Base-by-base conservation (phyloP, 1,140 invertebrate genomes). In the Lepidurus apus region DNA sequence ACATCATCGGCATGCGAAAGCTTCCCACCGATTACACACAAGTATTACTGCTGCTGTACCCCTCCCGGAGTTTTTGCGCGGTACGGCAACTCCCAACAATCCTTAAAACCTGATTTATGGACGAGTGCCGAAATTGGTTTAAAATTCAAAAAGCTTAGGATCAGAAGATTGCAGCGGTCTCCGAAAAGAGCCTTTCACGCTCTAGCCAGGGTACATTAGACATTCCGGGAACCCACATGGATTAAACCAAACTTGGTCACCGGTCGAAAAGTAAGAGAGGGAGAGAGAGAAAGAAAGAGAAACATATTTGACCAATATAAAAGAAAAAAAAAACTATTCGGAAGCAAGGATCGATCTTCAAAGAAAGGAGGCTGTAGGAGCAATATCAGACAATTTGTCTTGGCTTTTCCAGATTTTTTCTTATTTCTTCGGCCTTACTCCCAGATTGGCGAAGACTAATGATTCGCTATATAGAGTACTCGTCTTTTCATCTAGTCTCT, bases 371-470 rank as follows among this genome's bases (percentile, higher is more conserved):
- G 53, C 13, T 65, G 53, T 21, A 7, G 53, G 17, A 65, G 53
- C 2, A 4, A 13, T 11, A 65, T 21, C 53, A n/a, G 53, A 21
- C 13, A 65, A 65, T 65, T 13, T 17, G 53, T 65, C 53, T 65
- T 65, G n/a, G 21, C 53, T 21, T 65, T 65, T 21, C 53, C 17
- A 13, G 17, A 11, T 65, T 65, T 65, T 65, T 17, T 17, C 53
- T 17, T 17, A 13, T 17, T 65, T 47, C 10, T 11, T 47, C 17
- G 2, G 34, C 34, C 34, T 34, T 34, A 34, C 4, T 17, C 45
- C 10, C 45, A 47, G 53, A 65, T 65, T 65, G 53, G 53, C 53
- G 9, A n/a, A 65, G 53, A 65, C 53, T 65, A 65, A 65, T 65
- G 53, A 65, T 65, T 65, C 53, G 21, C 53, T 21, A 65, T 65